Base-by-base conservation (phyloP, 2,888 invertebrate genomes). In the Metallyticus violacea region DNA sequence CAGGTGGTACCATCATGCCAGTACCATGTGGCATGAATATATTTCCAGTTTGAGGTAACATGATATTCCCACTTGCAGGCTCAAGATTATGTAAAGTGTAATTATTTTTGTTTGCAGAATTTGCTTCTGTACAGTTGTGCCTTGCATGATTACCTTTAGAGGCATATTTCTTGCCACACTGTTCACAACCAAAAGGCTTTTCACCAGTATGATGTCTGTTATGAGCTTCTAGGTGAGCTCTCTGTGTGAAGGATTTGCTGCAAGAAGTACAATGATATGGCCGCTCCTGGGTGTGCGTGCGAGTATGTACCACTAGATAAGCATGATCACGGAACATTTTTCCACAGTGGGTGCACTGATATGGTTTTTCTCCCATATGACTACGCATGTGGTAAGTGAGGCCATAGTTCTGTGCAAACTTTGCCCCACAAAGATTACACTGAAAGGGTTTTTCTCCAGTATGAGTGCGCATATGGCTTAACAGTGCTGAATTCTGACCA, bases 241-340 rank as follows among this genome's bases (percentile, higher is more conserved):
- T 81, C 29, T 81, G 85, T 15, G 29, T 81, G 77, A 85, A 85
- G 9, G 81, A 29, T 29, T 30, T 77, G 27, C 79, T 29, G 30
- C 85, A 85, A 7, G 30, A 62, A 9, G 26, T 77, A 22, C 85
- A 85, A 22, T 25, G 30, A 77, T 77, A 85, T 26, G 81, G 85
- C 26, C 79, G 62, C 26, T 85, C 81, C 22, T 81, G 77, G 77
- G 40, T 30, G 22, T 85, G 85, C 26, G 81, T 81, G 15, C 77
- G 27, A 7, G 40, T 25, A 27, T 83, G 83, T 26, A 77, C 29
- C 15, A 27, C 83, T 26, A 83, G 77, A 28, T 26, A 77, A n/a
- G 77, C 83, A n/a, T 81, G 81, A n/a, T 82, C 82, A 26, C 82
- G 77, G 28, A 86, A 86, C 26, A 82, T 86, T 78, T 86, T 86